Evolutionary conservation across 2,113 vertebrate genomes (phyloP), one percentile per base, ranked within the genome.

Genomic region (Ramphastos sulfuratus): DNA sequence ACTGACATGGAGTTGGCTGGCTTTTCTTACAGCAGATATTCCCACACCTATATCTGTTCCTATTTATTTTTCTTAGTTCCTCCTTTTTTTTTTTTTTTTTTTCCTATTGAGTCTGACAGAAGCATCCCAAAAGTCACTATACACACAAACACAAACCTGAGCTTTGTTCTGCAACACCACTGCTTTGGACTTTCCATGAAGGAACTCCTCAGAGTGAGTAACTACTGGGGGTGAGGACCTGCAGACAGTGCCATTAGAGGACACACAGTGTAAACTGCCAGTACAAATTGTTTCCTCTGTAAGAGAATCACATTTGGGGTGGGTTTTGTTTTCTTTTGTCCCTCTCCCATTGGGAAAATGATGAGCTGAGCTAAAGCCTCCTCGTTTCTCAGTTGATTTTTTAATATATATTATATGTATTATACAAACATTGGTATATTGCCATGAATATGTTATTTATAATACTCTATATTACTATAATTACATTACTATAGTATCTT

Each of bases 401-500:
- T 13, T 13, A 25, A 55, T 82, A 84, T 91, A 92, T 80, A 77
- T n/a, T 39, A 64, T 42, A 37, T 73, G 27, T 71, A 89, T 81
- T 94, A 91, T 82, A 93, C 44, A 92, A 95, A 96, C 69, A 58
- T 74, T 91, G 92, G 93, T 94, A 46, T 94, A 87, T 86, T 91
- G 90, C 94, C 87, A 87, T 28, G 48, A 96, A 50, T 83, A 89
- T 69, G 75, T 93, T 96, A 94, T 92, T 94, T 97, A 94, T 85
- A 94, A 91, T 93, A 94, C 60, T 71, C 73, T 52, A 59, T 91
- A 94, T 95, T 94, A 83, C 66, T 92, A 86, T 89, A 93, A 95
- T 94, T 94, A 92, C 93, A 86, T 85, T 91, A 86, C 88, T 95
- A 91, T 52, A 81, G 82, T 86, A 94, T 92, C 96, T 96, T 96